These are phyloP conservation scores for Callopanchax toddi DNA, from an alignment of 2,113 vertebrate species.

Conservation along the genomic window DNA sequence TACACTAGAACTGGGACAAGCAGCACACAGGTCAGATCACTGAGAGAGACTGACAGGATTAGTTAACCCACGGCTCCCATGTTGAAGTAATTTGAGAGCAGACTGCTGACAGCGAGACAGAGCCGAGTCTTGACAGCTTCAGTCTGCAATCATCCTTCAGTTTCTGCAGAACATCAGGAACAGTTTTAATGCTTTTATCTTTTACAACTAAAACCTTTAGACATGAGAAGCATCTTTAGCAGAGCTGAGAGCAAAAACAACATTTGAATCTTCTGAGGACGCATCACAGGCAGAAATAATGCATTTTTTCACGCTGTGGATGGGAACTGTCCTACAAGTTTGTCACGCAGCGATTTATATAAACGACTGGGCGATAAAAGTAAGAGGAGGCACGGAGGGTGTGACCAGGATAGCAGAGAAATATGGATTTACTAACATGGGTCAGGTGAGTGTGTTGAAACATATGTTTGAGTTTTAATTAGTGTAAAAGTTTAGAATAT, in stretches of 20 bases:
- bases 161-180: slow-evolving; percentile 1
- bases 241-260: background rate
- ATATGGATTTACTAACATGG: slow-evolving; percentile 91
- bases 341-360: slow-evolving; percentile 85
- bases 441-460: slow-evolving; percentile 84
- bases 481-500: background rate
- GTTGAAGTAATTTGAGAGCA: slow-evolving; percentile 57
- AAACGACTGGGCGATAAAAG: slow-evolving; percentile 93
- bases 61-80: slow-evolving; percentile 57
- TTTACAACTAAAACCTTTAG: background rate
- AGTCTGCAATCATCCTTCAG: slow-evolving; percentile 7
- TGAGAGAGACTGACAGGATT: background rate
- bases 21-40: background rate
- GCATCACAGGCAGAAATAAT: slow-evolving; percentile 27
- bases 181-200: background rate
- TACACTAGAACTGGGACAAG: background rate
- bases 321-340: slow-evolving; percentile 81
- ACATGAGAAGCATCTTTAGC: slow-evolving; percentile 27
- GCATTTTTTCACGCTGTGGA: slow-evolving; percentile 67
- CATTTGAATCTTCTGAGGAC: background rate
- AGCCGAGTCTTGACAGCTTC: slow-evolving; percentile 36
- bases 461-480: too few relatives aligned
- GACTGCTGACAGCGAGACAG: slow-evolving; percentile 20
- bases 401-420: slow-evolving; percentile 88
- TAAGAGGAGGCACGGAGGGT: slow-evolving; percentile 81